Evolutionary conservation across 2,797 vertebrate genomes (phyloP), one percentile per base, ranked within the genome.

Genomic region (Chromis chromis): DNA sequence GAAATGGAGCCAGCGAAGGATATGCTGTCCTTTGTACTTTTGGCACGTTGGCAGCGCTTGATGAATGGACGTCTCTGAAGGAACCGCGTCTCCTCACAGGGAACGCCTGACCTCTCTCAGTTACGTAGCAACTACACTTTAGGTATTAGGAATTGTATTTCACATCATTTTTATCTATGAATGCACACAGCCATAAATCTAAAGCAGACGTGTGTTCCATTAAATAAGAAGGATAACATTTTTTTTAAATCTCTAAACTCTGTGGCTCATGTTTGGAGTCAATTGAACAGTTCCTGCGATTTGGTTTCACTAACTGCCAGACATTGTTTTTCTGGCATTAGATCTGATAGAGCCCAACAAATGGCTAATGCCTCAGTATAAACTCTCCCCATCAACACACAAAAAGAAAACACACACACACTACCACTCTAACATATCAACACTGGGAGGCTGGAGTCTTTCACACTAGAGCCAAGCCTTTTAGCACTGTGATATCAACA

Each of bases 31-130:
- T 95, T 94, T 95, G 92, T 93, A 85, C 86, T 84, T 90, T 74
- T 88, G 90, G 82, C 86, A 82, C 74, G 82, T 89, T 93, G 91
- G 88, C 89, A 88, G 90, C 80, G 27, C 79, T 88, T 94, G 94
- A 95, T 94, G 86, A 95, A 95, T 95, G 89, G 82, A 91, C 63
- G 74, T 82, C 81, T 90, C 82, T 89, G 82, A 86, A 88, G 89
- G 86, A 91, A 74, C 83, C 62, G 56, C 50, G 72, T 91, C 83
- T 91, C 87, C 73, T 91, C 88, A 78, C 80, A 64, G 78, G 83
- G 81, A 92, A 76, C 74, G 83, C 80, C 86, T 93, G 90, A 93
- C 92, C 92, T 89, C 89, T 84, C 76, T 78, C 72, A 86, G 91
- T 94, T 92, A 93, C 92, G 66, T 91, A 92, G 92, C 92, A 92